Percentiles rank a stretch among this genome's conserved stretches.
These are phyloP conservation scores for Halocynthia aurantium DNA, from an alignment of 23 tunicate genomes.

Conservation along the genomic window DNA sequence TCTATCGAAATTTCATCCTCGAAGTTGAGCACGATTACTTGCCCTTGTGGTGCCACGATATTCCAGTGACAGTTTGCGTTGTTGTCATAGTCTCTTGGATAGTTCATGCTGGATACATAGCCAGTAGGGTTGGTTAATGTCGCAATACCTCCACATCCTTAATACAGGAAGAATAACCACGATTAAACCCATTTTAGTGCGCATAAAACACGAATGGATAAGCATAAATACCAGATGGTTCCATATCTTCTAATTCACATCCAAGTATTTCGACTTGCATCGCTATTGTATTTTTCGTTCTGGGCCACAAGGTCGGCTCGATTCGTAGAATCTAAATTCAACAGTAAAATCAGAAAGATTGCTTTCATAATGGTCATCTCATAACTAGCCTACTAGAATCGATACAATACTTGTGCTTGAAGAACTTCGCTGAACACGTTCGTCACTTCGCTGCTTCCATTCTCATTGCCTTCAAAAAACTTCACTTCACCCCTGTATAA, in stretches of 20 bases:
- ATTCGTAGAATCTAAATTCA: slow-evolving; percentile 33
- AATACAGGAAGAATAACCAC: background rate
- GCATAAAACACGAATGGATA: no score
- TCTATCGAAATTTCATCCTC: slow-evolving; percentile 28
- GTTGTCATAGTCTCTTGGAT: slow-evolving; percentile 46
- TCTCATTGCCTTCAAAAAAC: slow-evolving; percentile 16
- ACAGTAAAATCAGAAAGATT: background rate
- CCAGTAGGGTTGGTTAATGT: slow-evolving; percentile 35
- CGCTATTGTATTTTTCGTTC: slow-evolving; percentile 8
- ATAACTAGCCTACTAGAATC: no score
- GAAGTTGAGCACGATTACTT: slow-evolving; percentile 26
- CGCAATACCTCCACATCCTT: slow-evolving; percentile 58
- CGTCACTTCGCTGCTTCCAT: slow-evolving; percentile 13
- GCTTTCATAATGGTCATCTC: no score
- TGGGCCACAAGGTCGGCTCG: slow-evolving; percentile 26
- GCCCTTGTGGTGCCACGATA: slow-evolving; percentile 39
- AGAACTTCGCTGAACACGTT: slow-evolving; percentile 15
- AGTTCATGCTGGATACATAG: slow-evolving; percentile 45
- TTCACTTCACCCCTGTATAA: slow-evolving; percentile 5
- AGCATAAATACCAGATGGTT: no score
- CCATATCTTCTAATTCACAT: slow-evolving; percentile 17
- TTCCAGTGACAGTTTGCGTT: slow-evolving; percentile 64
- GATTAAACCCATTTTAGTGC: no score
- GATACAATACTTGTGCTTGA: slow-evolving; percentile 29
- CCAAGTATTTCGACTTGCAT: slow-evolving; percentile 39